These are phyloP conservation scores for Crotalus helleri DNA, from an alignment of 2,113 vertebrate species.

Conservation along the genomic window DNA sequence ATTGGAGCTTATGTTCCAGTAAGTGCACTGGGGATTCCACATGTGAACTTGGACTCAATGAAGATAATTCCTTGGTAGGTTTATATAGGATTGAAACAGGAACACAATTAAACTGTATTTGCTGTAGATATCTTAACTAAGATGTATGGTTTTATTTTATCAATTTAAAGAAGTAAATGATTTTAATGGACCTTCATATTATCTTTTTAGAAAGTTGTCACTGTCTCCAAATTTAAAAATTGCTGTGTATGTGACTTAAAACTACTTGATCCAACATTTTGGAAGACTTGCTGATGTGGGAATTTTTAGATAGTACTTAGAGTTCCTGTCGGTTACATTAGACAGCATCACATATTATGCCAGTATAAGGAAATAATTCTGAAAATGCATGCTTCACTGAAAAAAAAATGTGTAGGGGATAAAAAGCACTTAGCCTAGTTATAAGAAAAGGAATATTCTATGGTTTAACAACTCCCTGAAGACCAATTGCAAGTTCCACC, in stretches of 20 bases:
- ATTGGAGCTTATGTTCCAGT: neutral
- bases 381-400: neutral
- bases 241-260: neutral
- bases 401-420: neutral
- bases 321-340: neutral
- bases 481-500: neutral
- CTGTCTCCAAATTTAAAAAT: neutral
- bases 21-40: neutral
- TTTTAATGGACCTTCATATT: neutral
- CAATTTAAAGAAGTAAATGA: neutral
- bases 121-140: neutral
- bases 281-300: neutral
- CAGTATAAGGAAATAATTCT: neutral
- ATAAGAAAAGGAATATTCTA: neutral
- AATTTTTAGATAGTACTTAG: neutral
- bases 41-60: neutral
- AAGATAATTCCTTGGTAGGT: neutral
- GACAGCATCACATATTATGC: neutral
- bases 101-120: neutral
- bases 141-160: neutral
- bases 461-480: neutral
- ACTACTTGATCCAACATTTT: neutral
- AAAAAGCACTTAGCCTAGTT: neutral
- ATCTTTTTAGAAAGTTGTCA: neutral
- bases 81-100: neutral